Conservation (phyloP, 2,113 vertebrate species). For the Poecilia latipinna region DNA sequence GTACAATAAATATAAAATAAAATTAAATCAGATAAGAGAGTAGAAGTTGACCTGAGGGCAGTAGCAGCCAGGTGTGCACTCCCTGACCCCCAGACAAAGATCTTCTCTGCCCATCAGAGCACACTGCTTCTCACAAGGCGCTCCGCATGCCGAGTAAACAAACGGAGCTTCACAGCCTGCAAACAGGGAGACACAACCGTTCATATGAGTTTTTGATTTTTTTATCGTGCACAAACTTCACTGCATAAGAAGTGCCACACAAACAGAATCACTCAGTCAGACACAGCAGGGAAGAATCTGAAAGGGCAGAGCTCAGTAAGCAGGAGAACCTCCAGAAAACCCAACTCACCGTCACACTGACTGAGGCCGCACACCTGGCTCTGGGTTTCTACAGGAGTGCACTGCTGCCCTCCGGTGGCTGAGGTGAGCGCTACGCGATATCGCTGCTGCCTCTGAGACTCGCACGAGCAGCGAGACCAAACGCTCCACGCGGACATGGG, state of each 20-base stretch:
- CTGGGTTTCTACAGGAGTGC: constrained; percentile 78
- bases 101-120: constrained; percentile 61
- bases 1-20: not conserved
- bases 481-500: constrained; percentile 83
- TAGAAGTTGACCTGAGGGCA: constrained; percentile 83
- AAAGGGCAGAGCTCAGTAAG: not conserved
- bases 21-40: not conserved
- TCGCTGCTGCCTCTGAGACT: constrained; percentile 79
- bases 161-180: constrained; percentile 81
- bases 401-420: constrained; percentile 74
- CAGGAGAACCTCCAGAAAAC: not conserved
- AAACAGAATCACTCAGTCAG: not conserved
- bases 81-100: constrained; percentile 70
- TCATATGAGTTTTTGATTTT: not conserved
- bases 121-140: constrained; percentile 85
- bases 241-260: not conserved
- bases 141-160: constrained; percentile 79
- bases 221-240: not conserved
- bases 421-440: constrained; percentile 77
- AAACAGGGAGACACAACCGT: not conserved
- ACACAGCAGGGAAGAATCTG: not conserved
- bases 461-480: constrained; percentile 83
- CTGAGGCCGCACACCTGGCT: constrained; percentile 73
- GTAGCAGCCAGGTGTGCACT: constrained; percentile 88
- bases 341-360: constrained; percentile 76